These are phyloP conservation scores for Bombylius discolor DNA, from an alignment of 2,888 invertebrate species.

Conservation along the genomic window DNA sequence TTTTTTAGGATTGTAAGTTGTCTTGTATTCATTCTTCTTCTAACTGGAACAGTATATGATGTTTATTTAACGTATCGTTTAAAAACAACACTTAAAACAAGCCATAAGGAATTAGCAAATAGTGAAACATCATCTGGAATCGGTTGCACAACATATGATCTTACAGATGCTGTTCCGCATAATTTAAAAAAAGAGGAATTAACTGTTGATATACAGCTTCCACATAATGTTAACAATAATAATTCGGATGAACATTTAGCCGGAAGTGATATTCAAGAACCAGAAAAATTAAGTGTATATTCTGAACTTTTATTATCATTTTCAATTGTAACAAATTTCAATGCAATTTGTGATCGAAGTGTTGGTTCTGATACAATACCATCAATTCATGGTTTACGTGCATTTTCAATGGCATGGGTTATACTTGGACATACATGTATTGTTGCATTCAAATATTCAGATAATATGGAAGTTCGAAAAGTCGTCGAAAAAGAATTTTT, in stretches of 20 bases:
- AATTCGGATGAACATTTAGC: slow-evolving; percentile 46
- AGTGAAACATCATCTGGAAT: slow-evolving; percentile 37
- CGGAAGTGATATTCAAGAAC: slow-evolving; percentile 38
- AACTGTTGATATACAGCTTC: slow-evolving; percentile 33
- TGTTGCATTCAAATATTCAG: slow-evolving; percentile 70
- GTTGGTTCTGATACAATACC: slow-evolving; percentile 71
- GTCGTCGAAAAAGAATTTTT: slow-evolving; percentile 63
- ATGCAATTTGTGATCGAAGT: slow-evolving; percentile 64
- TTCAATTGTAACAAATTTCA: slow-evolving; percentile 62
- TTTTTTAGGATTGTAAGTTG: slow-evolving; percentile 41
- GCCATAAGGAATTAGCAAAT: slow-evolving; percentile 34
- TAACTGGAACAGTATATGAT: slow-evolving; percentile 60
- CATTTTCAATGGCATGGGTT: slow-evolving; percentile 57
- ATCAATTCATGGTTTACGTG: slow-evolving; percentile 55
- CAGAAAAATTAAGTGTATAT: slow-evolving; percentile 34
- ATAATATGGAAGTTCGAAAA: slow-evolving; percentile 61
- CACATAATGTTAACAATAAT: slow-evolving; percentile 36
- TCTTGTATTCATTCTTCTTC: slow-evolving; percentile 43
- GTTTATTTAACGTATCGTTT: slow-evolving; percentile 33
- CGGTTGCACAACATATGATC: slow-evolving; percentile 38
- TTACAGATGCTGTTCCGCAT: slow-evolving; percentile 29
- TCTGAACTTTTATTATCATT: slow-evolving; percentile 60
- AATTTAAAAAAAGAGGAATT: slow-evolving; percentile 26
- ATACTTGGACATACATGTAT: slow-evolving; percentile 64
- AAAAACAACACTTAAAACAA: slow-evolving; percentile 26